A percentile compares a stretch with the other conserved stretches of the same genome.
Evolutionary conservation across 2,113 vertebrate species (phyloP).

Genomic region (Menidia beryllina): DNA sequence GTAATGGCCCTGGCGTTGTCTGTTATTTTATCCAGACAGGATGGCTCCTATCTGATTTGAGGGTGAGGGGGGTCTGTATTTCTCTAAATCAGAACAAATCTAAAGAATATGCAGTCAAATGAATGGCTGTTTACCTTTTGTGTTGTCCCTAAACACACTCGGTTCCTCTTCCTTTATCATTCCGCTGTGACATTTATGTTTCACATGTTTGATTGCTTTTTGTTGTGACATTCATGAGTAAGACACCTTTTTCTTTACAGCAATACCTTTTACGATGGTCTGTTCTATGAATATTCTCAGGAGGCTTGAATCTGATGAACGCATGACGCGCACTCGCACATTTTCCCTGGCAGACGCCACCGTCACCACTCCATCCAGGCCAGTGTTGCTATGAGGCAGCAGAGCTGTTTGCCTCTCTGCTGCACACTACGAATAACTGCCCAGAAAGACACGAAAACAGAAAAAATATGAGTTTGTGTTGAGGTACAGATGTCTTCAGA

Average conservation of each 20-base stretch:
- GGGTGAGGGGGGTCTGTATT: constrained; percentile 50
- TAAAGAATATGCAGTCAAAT: constrained; percentile 46
- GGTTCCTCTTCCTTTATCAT: constrained; percentile 17
- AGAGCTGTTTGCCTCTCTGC: constrained; percentile 17
- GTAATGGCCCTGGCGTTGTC: constrained; percentile 77
- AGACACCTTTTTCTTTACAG: constrained; percentile 1
- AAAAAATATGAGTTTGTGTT: constrained; percentile 21
- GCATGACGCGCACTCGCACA: constrained; percentile 13
- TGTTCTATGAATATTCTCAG: constrained; percentile 7
- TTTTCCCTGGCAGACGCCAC: constrained; percentile 21
- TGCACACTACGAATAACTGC: constrained; percentile 38
- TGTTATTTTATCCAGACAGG: constrained; percentile 76
- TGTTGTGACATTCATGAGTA: neutral
- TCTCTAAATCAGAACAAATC: constrained; percentile 39
- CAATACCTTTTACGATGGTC: neutral
- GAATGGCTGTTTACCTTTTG: constrained; percentile 35
- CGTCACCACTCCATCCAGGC: constrained; percentile 9
- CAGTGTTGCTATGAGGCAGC: constrained; percentile 33
- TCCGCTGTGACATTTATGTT: constrained; percentile 11
- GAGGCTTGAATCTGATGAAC: neutral
- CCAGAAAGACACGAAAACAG: constrained; percentile 41
- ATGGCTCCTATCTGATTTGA: constrained; percentile 72
- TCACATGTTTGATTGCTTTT: neutral
- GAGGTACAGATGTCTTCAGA: constrained; percentile 18
- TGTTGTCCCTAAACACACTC: constrained; percentile 3